Evolutionary conservation across 2,113 vertebrate species (phyloP), one percentile per base, ranked within the genome.

Genomic region (Chamaea fasciata): DNA sequence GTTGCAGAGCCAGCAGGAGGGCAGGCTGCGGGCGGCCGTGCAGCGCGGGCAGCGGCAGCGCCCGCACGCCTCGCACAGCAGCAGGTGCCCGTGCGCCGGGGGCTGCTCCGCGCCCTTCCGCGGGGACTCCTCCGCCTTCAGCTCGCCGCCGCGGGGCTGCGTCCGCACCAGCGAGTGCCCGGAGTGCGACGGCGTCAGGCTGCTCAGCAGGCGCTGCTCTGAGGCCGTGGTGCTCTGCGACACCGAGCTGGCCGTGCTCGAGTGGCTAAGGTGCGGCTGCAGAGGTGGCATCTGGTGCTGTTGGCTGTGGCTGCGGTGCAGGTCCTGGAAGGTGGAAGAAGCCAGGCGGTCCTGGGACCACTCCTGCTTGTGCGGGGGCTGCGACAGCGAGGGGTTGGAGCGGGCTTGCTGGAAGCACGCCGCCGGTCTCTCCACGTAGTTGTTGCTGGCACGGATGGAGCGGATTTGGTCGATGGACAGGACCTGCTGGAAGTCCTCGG

Each of bases 391-490:
- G 14, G 98, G 98, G 92, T 98, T 98, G 28, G 99, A 98, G 95
- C 98, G 98, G 26, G 98, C 78, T 83, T 97, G 97, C 96, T 97
- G 97, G 62, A 97, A 98, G 92, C 97, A 90, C 53, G 13, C 95
- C 37, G 98, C 97, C 1, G 99, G 99, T 39, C 98, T 96, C 21
- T 99, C 99, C 98, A 99, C 99, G 64, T 99, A 99, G 98, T 99
- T 99, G 94, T 99, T 99, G 98, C 97, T 99, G 97, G 99, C 98
- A 26, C 99, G 98, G 97, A 99, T 99, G 96, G 98, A 98, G 62
- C 98, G 98, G 97, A 99, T 99, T 97, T 99, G 99, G 89, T 99
- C 98, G 14, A 99, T 98, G 79, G 99, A 99, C 90, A 99, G 98
- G 76, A 99, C 98, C 96, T 98, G 99, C 97, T 99, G 99, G 83